Conservation (phyloP, 1,140 invertebrate genomes). For the Heterodera schachtii region DNA sequence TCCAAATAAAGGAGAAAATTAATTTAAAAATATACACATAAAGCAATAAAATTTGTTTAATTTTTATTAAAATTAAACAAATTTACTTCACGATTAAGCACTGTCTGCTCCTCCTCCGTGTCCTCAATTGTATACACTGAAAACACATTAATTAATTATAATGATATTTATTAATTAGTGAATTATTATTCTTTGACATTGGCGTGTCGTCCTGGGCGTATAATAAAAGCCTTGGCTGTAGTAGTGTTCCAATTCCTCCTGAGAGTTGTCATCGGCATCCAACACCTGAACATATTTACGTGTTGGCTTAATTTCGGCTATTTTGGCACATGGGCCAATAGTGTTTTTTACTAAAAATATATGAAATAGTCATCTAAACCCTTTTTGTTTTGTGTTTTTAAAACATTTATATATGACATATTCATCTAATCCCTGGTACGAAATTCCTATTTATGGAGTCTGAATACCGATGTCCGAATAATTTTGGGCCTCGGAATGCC, state of each 20-base stretch:
- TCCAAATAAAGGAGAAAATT: conserved; percentile 10
- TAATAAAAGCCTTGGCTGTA: conserved; percentile 44
- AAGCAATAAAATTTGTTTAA: neutral
- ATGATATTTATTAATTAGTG: neutral
- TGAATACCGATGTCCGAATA: no score
- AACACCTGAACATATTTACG: conserved; percentile 36
- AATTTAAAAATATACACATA: neutral
- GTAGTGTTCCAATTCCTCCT: conserved; percentile 49
- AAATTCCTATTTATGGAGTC: no score
- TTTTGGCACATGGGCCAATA: no score
- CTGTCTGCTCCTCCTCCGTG: conserved; percentile 54
- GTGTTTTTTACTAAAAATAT: no score
- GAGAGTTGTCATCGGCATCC: conserved; percentile 56
- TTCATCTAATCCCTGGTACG: no score
- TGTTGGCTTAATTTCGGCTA: no score
- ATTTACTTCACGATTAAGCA: neutral
- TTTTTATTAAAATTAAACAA: no score
- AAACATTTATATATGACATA: no score
- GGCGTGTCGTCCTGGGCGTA: conserved; percentile 56
- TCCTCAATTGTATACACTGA: conserved; percentile 64
- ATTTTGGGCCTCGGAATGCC: no score
- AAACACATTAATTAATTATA: neutral
- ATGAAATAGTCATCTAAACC: no score
- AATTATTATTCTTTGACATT: conserved; percentile 9
- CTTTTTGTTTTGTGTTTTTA: no score